Base-by-base conservation (phyloP, 2,113 vertebrate genomes). In the Hucho hucho region DNA sequence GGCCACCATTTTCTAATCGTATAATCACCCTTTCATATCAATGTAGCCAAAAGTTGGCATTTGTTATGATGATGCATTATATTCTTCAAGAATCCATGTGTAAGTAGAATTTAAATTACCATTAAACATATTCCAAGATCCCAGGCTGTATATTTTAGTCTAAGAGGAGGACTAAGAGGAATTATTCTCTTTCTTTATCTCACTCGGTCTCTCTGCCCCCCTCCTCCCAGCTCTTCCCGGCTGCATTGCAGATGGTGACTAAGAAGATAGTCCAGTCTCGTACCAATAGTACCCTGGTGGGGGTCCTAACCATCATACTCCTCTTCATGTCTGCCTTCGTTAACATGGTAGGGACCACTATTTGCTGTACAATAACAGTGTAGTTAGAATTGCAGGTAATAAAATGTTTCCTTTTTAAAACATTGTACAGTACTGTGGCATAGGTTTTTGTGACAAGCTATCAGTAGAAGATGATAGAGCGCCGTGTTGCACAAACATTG, bases 241-340 rank as follows among this genome's bases (percentile, higher is more conserved):
- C 83, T 1, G 81, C 86, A 70, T 90, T 99, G 84, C 96, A 95
- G 84, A 93, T 75, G 0, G 86, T 96, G 16, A 96, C 95, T 43
- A 94, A 89, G 72, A 91, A 92, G 84, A 99, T 99, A 0, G 95
- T 98, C 65, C 95, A 95, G 80, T 98, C 97, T 2, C 94, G 95
- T 1, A 86, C 92, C 46, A 95, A 95, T 88, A 98, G 96, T 92
- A 98, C 97, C 0, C 73, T 92, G 4, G 96, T 97, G 58, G 96
- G 93, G 16, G 88, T 97, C 90, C 93, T 96, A 81, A 93, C 95
- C 43, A 92, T 99, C 88, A 88, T 97, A 85, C 95, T 98, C 5
- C 94, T 98, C 89, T 98, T 97, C 78, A 76, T 94, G 70, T 92
- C 97, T 0, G 96, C 97, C 74, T 93, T 97, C 0, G 85, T 95